Base-by-base conservation (phyloP, 2,797 vertebrate genomes). In the Miichthys miiuy region DNA sequence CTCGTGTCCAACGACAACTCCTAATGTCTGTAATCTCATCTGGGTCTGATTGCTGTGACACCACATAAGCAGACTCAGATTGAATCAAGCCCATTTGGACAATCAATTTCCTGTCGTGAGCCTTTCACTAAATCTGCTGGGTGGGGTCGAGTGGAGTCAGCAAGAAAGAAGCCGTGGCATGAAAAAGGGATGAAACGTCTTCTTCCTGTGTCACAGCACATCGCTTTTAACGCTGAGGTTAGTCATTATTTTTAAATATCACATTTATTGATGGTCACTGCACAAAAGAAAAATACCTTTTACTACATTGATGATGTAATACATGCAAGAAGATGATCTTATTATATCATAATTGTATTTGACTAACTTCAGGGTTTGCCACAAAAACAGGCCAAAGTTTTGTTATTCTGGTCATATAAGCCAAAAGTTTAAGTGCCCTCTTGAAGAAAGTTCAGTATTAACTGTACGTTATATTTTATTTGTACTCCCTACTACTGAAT, bases 21-120 rank as follows among this genome's bases (percentile, higher is more conserved):
- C 70, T 92, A 74, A 86, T 84, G 84, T 80, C 71, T 61, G 80
- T 92, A 90, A 92, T 92, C 89, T 88, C 85, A 89, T 92, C 88
- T 72, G 75, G 21, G 65, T 52, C 78, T 70, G 88, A 91, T 88
- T 83, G 84, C 80, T 76, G 85, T 25, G 82, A 88, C 89, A 92
- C 83, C 61, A 69, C 42, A 52, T 76, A 87, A 84, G 50, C 78
- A 77, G 66, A 30, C 80, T 85, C 65, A 64, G 87, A 92, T 89
- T 85, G 61, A 91, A 91, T 93, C 88, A 90, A 70, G 71, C 52
- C 80, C 83, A 77, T 87, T 86, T 85, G 55, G 68, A 72, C 75
- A 52, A 87, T 91, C 87, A 90, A 90, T 89, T 90, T 88, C 85
- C 85, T 86, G 86, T 89, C 55, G 27, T 25, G 10, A 71, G 82